These are phyloP conservation scores for Seriola aureovittata DNA, from an alignment of 2,113 vertebrate genomes.

Conservation along the genomic window DNA sequence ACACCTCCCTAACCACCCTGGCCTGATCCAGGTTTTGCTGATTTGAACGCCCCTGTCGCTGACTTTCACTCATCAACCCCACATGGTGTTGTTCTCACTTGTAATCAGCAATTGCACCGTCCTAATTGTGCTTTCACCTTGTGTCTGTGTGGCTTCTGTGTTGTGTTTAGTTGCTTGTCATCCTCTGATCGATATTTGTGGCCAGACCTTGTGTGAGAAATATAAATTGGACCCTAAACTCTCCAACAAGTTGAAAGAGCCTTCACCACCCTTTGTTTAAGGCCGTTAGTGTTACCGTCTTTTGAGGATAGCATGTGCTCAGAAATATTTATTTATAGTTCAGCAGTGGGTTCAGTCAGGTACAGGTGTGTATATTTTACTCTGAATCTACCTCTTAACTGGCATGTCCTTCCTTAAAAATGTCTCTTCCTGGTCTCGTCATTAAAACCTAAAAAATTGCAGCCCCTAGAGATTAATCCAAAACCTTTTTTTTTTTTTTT, in stretches of 20 bases:
- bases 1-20: slow-evolving; percentile 47
- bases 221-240: neutral
- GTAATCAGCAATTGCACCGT: slow-evolving; percentile 29
- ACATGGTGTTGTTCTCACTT: slow-evolving; percentile 58
- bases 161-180: slow-evolving; percentile 42
- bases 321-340: neutral
- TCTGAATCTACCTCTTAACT: slow-evolving; percentile 21
- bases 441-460: slow-evolving; percentile 19
- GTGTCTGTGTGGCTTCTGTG: slow-evolving; percentile 49
- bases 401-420: slow-evolving; percentile 49
- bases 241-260: neutral
- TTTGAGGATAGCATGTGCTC: slow-evolving; percentile 13
- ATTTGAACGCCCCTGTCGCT: slow-evolving; percentile 14
- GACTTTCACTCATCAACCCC: slow-evolving; percentile 54
- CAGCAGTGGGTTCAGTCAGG: neutral
- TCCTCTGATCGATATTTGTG: neutral
- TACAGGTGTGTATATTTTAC: neutral
- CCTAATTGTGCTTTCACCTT: slow-evolving; percentile 46
- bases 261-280: neutral
- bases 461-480: slow-evolving; percentile 35
- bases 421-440: neutral
- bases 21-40: slow-evolving; percentile 21
- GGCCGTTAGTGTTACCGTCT: neutral
- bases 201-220: slow-evolving; percentile 10
- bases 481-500: neutral